A percentile compares a stretch with the other conserved stretches of the same genome.
phyloP scores from a whole-genome alignment of 2,113 vertebrate species.

The Leucopternis melanops region DNA sequence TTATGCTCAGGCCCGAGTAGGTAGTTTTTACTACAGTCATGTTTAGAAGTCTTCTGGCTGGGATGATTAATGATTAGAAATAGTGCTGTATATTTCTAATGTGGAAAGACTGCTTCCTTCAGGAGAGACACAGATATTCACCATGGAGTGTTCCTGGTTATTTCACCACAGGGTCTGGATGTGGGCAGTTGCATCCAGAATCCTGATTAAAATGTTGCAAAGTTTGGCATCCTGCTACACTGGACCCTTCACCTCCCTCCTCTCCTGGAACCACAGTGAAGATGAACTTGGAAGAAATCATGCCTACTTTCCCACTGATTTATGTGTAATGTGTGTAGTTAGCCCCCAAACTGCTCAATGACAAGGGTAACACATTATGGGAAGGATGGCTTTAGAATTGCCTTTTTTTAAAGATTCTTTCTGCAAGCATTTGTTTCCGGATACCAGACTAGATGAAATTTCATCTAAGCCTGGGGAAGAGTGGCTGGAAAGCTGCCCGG shows the following conservation, averaged over 20 bases:
- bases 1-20: no score
- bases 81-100: background rate
- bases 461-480: background rate
- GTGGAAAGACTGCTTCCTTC: background rate
- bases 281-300: background rate
- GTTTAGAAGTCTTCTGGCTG: no score
- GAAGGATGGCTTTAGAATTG: background rate
- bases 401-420: background rate
- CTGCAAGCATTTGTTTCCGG: background rate
- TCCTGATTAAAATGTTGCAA: background rate
- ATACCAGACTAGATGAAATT: background rate
- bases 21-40: no score
- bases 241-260: background rate
- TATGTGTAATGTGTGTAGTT: background rate
- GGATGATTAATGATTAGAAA: slow-evolving; percentile 4
- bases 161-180: background rate
- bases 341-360: background rate
- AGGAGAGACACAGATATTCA: background rate
- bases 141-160: background rate
- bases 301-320: background rate
- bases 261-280: background rate
- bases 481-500: no score
- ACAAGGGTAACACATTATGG: background rate
- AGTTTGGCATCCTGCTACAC: background rate
- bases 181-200: background rate